Percentiles rank a stretch among this genome's conserved stretches.
Evolutionary conservation across 1,140 invertebrate genomes (phyloP).

Genomic region (Drosophila sp.): DNA sequence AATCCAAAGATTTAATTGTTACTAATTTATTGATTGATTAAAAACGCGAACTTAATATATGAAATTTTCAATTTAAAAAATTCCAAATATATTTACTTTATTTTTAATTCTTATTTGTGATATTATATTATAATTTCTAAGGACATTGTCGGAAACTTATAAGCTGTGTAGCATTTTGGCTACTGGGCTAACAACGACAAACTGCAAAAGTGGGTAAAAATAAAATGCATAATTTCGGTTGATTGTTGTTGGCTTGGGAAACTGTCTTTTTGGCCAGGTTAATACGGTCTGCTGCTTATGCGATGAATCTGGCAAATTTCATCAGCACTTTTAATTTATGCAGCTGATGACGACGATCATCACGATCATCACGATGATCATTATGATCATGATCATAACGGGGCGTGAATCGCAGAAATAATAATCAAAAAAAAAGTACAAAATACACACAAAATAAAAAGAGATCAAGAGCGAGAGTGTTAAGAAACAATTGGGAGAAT

Average conservation of each 20-base stretch:
- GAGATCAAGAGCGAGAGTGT: slow-evolving; percentile 16
- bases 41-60: no score
- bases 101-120: no score
- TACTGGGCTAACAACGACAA: no score
- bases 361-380: slow-evolving; percentile 8
- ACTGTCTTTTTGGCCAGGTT: slow-evolving; percentile 35
- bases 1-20: no score
- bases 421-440: no score
- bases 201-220: slow-evolving; percentile 49
- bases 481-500: slow-evolving; percentile 13
- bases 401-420: slow-evolving; percentile 31
- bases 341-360: slow-evolving; percentile 35
- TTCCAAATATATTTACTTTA: no score
- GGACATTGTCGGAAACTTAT: no score
- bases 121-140: no score
- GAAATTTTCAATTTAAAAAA: no score
- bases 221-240: slow-evolving; percentile 65
- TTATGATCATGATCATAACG: slow-evolving; percentile 10
- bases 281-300: slow-evolving; percentile 60
- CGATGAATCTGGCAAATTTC: slow-evolving; percentile 68
- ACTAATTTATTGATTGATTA: no score
- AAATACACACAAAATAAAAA: no score
- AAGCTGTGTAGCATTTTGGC: no score
- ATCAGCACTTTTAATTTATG: slow-evolving; percentile 83
- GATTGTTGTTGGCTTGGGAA: slow-evolving; percentile 27